A percentile compares a stretch with the other conserved stretches of the same genome.
Evolutionary conservation across 2,113 vertebrate species (phyloP).

Genomic region (Gobio gobio): DNA sequence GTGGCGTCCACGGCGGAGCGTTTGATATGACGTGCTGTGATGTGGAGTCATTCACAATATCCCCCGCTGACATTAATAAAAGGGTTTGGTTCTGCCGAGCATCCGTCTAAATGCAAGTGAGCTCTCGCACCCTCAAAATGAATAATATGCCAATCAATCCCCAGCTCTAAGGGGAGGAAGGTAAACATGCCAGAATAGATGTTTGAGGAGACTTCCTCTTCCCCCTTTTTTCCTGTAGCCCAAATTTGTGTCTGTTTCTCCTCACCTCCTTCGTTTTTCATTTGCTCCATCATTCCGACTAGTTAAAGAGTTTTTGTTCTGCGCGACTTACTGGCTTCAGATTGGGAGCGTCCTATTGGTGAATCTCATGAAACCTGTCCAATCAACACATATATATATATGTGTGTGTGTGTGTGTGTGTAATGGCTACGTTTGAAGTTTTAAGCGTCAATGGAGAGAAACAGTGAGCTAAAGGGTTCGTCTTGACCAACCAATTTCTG

Average conservation of each 20-base stretch:
- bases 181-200: slow-evolving; percentile 45
- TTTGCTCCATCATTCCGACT: not conserved
- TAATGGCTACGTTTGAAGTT: too few relatives aligned
- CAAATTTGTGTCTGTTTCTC: not conserved
- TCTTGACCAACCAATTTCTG: not conserved
- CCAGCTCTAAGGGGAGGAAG: slow-evolving; percentile 11
- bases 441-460: not conserved
- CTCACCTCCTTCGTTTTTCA: slow-evolving; percentile 10
- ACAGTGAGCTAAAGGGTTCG: too few relatives aligned
- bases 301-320: not conserved
- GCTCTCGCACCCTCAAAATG: slow-evolving; percentile 17
- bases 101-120: slow-evolving; percentile 17
- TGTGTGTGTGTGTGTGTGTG: too few relatives aligned
- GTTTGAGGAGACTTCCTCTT: slow-evolving; percentile 25
- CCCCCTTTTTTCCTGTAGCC: not conserved
- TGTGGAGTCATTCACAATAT: not conserved
- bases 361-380: not conserved
- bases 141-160: slow-evolving; percentile 40
- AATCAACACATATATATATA: too few relatives aligned
- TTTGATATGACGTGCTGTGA: slow-evolving; percentile 34
- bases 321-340: not conserved
- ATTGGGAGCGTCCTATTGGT: not conserved
- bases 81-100: slow-evolving; percentile 12
- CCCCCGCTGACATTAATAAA: slow-evolving; percentile 40
- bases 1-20: too few relatives aligned